Evolutionary conservation across 1,140 invertebrate genomes (phyloP).

Genomic region (Lethocerus indicus): DNA sequence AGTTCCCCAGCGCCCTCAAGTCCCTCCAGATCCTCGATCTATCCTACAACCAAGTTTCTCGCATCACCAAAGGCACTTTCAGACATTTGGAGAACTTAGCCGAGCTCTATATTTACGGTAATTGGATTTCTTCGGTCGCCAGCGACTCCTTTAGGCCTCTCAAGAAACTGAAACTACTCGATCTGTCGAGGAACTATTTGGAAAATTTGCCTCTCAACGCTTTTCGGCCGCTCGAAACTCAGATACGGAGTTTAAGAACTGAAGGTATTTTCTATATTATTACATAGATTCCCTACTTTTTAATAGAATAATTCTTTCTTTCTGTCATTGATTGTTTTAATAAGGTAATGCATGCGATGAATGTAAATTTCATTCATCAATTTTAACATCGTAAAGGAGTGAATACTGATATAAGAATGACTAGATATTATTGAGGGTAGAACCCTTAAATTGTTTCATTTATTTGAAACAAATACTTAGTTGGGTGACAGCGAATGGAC

Average conservation of each 20-base stretch:
- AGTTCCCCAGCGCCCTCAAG: constrained; percentile 61
- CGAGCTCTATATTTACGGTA: constrained; percentile 62
- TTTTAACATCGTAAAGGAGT: no score
- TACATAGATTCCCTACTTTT: no score
- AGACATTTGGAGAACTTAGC: constrained; percentile 51
- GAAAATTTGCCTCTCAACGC: constrained; percentile 61
- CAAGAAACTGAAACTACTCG: constrained; percentile 58
- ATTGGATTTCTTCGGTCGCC: constrained; percentile 62
- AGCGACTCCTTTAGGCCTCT: constrained; percentile 62
- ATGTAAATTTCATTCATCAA: no score
- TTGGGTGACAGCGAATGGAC: no score
- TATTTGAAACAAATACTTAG: no score
- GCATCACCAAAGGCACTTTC: constrained; percentile 57
- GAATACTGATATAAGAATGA: no score
- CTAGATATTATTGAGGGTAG: no score
- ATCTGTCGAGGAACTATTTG: constrained; percentile 70
- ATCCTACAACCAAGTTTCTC: constrained; percentile 65
- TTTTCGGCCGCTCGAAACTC: constrained; percentile 57
- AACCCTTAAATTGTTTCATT: no score
- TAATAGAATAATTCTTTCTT: no score
- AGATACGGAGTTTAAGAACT: constrained; percentile 52
- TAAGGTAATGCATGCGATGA: no score
- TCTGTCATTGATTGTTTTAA: no score
- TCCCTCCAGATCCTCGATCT: constrained; percentile 62
- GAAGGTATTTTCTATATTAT: constrained; percentile 58